A percentile compares a stretch with the other conserved stretches of the same genome.
These are phyloP conservation scores for Rousettus madagascariensis DNA, from an alignment of 2,797 vertebrate species.

Conservation along the genomic window DNA sequence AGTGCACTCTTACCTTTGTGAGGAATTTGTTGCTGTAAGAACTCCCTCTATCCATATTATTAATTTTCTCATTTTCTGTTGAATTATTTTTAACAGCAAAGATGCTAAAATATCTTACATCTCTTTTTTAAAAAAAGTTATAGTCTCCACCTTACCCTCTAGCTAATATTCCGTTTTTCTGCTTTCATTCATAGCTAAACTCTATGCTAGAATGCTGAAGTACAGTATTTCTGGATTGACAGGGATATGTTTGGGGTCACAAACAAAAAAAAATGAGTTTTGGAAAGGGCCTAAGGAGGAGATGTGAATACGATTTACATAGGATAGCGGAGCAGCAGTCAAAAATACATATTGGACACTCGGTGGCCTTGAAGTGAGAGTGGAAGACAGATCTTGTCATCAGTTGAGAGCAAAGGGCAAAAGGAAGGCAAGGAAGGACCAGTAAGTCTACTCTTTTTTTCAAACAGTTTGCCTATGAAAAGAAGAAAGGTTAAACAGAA, in stretches of 20 bases:
- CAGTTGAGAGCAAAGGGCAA: neutral
- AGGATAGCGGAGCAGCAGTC: neutral
- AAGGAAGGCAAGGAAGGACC: neutral
- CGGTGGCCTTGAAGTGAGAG: neutral
- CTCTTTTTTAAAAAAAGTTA: neutral
- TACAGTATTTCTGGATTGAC: neutral
- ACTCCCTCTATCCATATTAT: neutral
- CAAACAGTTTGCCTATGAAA: neutral
- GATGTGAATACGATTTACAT: neutral
- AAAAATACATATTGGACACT: neutral
- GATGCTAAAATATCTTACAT: neutral
- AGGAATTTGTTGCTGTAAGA: neutral
- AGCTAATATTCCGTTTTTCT: neutral
- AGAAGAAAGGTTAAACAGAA: neutral
- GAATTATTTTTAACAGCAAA: neutral
- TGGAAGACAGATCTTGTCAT: neutral
- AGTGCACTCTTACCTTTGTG: neutral
- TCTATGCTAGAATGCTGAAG: neutral
- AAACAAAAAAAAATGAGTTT: neutral
- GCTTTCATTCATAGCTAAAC: slow-evolving; percentile 11
- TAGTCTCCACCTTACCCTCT: neutral
- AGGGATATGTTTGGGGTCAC: neutral
- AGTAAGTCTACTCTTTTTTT: neutral
- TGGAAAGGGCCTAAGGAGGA: neutral
- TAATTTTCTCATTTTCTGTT: neutral